Evolutionary conservation across 2,888 invertebrate species (phyloP).

Genomic region (Agrenia bidenticulata): DNA sequence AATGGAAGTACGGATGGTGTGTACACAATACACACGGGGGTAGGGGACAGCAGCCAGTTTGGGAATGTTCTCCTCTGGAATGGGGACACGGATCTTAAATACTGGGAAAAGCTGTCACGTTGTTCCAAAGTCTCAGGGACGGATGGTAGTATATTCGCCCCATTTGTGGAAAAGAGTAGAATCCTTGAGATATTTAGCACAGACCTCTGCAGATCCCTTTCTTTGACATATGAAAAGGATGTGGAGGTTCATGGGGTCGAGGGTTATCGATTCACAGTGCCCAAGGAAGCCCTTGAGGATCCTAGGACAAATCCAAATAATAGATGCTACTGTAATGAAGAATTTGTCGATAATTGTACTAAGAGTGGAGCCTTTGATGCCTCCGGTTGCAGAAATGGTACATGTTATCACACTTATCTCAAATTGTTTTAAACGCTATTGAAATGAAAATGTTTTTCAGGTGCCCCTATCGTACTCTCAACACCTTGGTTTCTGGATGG

Average conservation of each 20-base stretch:
- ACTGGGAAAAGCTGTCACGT: not conserved
- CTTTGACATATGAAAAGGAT: conserved; percentile 30
- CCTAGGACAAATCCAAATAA: conserved; percentile 35
- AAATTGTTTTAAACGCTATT: too few species aligned
- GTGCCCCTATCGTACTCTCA: conserved; percentile 24
- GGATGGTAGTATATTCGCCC: conserved; percentile 40
- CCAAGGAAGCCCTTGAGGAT: conserved; percentile 28
- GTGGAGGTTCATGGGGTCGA: conserved; percentile 31
- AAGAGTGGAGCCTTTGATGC: conserved; percentile 24
- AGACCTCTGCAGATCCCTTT: conserved; percentile 35
- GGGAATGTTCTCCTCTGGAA: conserved; percentile 9
- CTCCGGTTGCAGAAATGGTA: conserved; percentile 17
- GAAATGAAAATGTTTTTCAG: not conserved
- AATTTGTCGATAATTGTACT: conserved; percentile 10
- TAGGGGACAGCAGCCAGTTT: conserved; percentile 14
- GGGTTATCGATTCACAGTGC: conserved; percentile 31
- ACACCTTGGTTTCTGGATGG: conserved; percentile 30
- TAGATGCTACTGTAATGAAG: conserved; percentile 35
- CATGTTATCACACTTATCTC: not conserved
- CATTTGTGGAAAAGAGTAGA: conserved; percentile 35
- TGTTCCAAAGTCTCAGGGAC: conserved; percentile 38
- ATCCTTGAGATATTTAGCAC: conserved; percentile 33
- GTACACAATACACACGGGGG: conserved; percentile 21
- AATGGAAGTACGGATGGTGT: conserved; percentile 11
- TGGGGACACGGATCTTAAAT: not conserved